phyloP scores from a whole-genome alignment of 1,140 invertebrate genomes.

The Diachasmimorpha longicaudata region DNA sequence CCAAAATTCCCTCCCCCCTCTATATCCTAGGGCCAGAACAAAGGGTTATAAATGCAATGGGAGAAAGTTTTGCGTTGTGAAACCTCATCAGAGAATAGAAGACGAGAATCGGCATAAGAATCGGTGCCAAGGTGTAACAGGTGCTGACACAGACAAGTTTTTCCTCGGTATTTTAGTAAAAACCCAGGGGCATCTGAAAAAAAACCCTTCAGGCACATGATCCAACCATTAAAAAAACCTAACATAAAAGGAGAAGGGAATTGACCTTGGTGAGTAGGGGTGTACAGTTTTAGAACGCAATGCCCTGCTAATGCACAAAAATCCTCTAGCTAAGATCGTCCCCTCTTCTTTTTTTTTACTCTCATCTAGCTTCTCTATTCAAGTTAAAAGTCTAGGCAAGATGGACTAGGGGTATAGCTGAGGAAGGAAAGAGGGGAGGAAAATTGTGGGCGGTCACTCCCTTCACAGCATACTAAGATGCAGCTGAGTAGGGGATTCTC shows the following conservation, averaged over 20 bases:
- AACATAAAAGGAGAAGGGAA: slow-evolving; percentile 1
- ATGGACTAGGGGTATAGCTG: not conserved
- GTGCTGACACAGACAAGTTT: slow-evolving; percentile 13
- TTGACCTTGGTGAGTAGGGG: slow-evolving; percentile 19
- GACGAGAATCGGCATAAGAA: not conserved
- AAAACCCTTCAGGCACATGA: slow-evolving; percentile 5
- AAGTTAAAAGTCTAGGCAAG: not conserved
- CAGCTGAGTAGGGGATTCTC: not conserved
- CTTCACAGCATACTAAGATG: slow-evolving; percentile 8
- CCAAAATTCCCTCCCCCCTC: not conserved
- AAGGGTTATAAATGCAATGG: not conserved
- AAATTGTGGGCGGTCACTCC: not conserved
- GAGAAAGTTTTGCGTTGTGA: slow-evolving; percentile 3
- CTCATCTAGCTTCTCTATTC: not conserved
- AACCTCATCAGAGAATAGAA: not conserved
- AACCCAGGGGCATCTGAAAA: not conserved
- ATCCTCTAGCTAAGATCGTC: not conserved
- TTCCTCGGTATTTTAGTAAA: slow-evolving; percentile 1
- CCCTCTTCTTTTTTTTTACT: not conserved
- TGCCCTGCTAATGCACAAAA: slow-evolving; percentile 2
- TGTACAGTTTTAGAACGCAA: slow-evolving; percentile 6
- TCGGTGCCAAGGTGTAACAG: slow-evolving; percentile 6
- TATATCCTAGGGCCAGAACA: no score
- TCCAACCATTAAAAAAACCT: not conserved
- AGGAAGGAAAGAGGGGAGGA: not conserved